Conservation (phyloP, 2,797 vertebrate genomes). For the Australoheros facetus region DNA sequence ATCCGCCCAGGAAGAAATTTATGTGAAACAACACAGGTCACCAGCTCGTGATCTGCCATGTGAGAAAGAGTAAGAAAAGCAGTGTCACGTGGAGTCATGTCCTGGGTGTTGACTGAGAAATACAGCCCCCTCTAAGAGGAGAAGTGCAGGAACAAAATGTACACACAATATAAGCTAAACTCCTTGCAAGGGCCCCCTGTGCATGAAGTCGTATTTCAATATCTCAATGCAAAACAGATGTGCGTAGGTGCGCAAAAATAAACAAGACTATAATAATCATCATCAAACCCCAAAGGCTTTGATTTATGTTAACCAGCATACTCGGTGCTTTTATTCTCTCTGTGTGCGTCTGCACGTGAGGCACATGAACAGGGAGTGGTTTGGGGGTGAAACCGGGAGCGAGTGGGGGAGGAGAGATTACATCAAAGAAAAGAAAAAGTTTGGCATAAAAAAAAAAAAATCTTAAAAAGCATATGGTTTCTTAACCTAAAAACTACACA, state of each 20-base stretch:
- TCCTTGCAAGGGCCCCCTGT: conserved; percentile 25
- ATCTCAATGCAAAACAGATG: conserved; percentile 68
- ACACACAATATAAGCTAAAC: conserved; percentile 37
- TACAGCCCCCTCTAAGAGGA: conserved; percentile 1
- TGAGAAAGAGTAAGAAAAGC: conserved; percentile 36
- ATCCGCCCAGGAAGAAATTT: not conserved
- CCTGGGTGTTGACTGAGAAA: conserved; percentile 23
- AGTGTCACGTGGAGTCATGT: conserved; percentile 56
- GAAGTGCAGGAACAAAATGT: conserved; percentile 65
- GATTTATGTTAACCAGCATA: conserved; percentile 21
- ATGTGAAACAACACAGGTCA: not conserved
- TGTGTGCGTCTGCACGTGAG: conserved; percentile 53
- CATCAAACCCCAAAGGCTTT: conserved; percentile 43
- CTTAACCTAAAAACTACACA: not conserved
- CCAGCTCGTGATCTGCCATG: conserved; percentile 42
- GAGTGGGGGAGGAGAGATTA: conserved; percentile 44
- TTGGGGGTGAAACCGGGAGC: conserved; percentile 52
- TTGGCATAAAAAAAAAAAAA: not conserved
- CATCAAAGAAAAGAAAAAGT: conserved; percentile 35
- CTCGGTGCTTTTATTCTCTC: not conserved
- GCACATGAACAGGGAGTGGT: conserved; percentile 55
- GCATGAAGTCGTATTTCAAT: conserved; percentile 12
- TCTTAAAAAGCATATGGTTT: not conserved
- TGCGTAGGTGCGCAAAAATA: conserved; percentile 45
- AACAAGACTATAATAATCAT: conserved; percentile 33